Base-by-base conservation (phyloP, 1,140 invertebrate species). In the Contarinia nasturtii region DNA sequence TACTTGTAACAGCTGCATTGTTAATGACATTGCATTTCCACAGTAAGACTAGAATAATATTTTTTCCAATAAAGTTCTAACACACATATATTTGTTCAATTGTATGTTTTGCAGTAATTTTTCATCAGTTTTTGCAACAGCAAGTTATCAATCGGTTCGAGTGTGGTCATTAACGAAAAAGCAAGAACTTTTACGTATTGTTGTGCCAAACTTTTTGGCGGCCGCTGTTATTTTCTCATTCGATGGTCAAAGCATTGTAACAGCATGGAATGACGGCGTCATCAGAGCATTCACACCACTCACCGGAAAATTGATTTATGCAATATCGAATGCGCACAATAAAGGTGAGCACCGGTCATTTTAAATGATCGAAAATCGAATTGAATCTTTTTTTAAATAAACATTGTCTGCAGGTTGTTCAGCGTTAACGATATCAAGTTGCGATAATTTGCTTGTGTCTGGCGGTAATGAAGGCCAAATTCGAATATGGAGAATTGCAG, bases 401-500 rank as follows among this genome's bases (percentile, higher is more conserved):
- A 5, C 27, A 45, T 46, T 27, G 10, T 15, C 15, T 20, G 19
- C 2, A 40, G 41, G 61, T 11, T 63, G 60, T 46, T 59, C 55
- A 33, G 60, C 52, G 15, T 52, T 94, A 21, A 75, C 78, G 1
- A 73, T 80, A 41, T 82, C 81, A 1, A 71, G 67, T n/a, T 72
- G 80, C 50, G 79, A 80, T 1, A 66, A 67, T n/a, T 72, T 72
- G 8, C 69, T 93, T 37, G 71, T 93, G 34, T 89, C 80, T 49
- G 89, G 88, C 5, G 88, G 88, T 10, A 83, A 81, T 46, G 88
- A 93, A 58, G 87, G 87, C 14, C 56, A 82, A 71, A 79, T 90
- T 0, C 67, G 82, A 45, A 63, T 86, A 2, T 87, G 84, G 84
- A 69, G 75, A 44, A 73, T 85, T 40, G 71, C 70, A 45, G 73